A percentile compares a stretch with the other conserved stretches of the same genome.
phyloP scores from a whole-genome alignment of 2,797 vertebrate species.

The Phoxinus dragarum region DNA sequence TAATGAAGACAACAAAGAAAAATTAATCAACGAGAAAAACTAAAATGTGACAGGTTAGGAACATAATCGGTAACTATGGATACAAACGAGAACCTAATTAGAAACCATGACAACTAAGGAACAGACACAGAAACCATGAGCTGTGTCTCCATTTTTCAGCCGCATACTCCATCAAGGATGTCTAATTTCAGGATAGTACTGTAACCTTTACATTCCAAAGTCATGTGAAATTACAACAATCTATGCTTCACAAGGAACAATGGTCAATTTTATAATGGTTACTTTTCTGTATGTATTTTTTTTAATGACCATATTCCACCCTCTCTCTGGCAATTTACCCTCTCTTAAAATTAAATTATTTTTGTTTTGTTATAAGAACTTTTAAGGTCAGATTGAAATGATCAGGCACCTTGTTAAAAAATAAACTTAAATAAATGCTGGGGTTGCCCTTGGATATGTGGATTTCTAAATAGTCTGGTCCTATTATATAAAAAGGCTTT shows the following conservation, averaged over 20 bases:
- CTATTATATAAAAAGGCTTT: neutral
- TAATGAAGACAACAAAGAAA: too few relatives aligned
- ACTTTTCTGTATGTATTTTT: too few relatives aligned
- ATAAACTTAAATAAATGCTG: neutral
- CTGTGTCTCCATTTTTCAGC: too few relatives aligned
- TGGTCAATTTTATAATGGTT: neutral
- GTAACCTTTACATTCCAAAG: neutral
- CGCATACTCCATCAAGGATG: too few relatives aligned
- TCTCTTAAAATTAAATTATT: neutral
- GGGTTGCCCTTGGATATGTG: neutral
- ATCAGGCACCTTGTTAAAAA: neutral
- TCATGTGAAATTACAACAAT: too few relatives aligned
- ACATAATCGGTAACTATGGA: too few relatives aligned
- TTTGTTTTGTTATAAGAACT: neutral
- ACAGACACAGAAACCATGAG: too few relatives aligned
- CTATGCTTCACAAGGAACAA: neutral
- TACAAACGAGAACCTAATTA: too few relatives aligned
- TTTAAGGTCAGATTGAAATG: conserved; percentile 6
- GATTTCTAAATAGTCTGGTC: neutral
- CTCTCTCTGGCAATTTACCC: neutral
- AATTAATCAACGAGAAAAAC: too few relatives aligned
- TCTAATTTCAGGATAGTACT: neutral
- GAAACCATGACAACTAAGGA: too few relatives aligned
- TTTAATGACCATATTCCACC: neutral
- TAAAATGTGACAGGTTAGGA: too few relatives aligned